These are phyloP conservation scores for Tenthredo scrophulariae DNA, from an alignment of 2,888 invertebrate genomes.

Conservation along the genomic window DNA sequence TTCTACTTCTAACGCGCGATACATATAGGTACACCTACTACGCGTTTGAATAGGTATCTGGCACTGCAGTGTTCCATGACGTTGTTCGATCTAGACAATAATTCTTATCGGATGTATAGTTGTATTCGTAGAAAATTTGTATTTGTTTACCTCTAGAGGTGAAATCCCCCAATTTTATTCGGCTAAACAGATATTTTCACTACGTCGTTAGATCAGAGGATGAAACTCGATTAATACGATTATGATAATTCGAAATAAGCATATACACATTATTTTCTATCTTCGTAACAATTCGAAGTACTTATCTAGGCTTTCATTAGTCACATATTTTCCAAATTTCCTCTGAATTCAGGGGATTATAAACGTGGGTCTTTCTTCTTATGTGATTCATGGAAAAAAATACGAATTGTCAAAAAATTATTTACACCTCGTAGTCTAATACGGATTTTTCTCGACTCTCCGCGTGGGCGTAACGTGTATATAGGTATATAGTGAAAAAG, in stretches of 20 bases:
- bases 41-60: background rate
- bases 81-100: background rate
- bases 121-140: background rate
- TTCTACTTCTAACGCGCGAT: no score
- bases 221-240: background rate
- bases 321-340: no score
- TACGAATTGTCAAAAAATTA: no score
- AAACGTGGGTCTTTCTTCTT: no score
- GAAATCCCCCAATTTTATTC: background rate
- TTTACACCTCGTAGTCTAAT: background rate
- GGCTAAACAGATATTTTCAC: background rate
- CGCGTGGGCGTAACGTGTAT: background rate
- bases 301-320: no score
- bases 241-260: background rate
- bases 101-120: conserved; percentile 9
- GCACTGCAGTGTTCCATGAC: background rate
- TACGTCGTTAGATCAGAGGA: background rate
- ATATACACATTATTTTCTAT: no score
- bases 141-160: background rate
- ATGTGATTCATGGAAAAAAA: no score
- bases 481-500: background rate
- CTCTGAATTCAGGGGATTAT: no score
- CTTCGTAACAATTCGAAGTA: no score
- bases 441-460: background rate
- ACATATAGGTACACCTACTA: background rate